Evolutionary conservation across 2,888 invertebrate genomes (phyloP).

Genomic region (Ennomos fuscantarius): DNA sequence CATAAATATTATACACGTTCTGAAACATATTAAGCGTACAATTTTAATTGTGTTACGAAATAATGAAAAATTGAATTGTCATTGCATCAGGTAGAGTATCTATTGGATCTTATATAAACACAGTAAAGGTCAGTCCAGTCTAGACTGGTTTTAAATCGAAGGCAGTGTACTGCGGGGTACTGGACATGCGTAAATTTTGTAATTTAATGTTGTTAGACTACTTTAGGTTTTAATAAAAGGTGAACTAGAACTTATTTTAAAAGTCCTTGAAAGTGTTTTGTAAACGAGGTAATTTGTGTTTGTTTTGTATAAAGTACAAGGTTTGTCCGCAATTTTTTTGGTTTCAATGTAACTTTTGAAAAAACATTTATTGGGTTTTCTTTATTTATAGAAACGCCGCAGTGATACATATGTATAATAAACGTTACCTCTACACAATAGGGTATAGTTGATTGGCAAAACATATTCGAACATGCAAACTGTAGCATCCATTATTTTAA

Average conservation of each 20-base stretch:
- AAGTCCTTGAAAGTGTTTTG: constrained; percentile 14
- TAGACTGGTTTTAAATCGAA: constrained; percentile 27
- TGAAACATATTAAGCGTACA: no score
- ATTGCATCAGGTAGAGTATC: constrained; percentile 50
- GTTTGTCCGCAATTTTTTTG: no score
- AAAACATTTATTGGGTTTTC: no score
- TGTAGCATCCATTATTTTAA: no score
- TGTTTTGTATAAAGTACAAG: neutral
- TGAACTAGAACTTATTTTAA: constrained; percentile 23
- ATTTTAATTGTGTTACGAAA: constrained; percentile 46
- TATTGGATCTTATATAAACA: constrained; percentile 48
- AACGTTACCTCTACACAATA: no score
- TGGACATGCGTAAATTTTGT: constrained; percentile 19
- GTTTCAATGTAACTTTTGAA: neutral
- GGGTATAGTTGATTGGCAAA: no score
- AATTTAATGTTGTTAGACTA: constrained; percentile 19
- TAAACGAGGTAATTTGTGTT: neutral
- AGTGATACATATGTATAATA: no score
- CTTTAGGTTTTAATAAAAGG: constrained; percentile 18
- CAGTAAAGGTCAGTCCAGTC: constrained; percentile 43
- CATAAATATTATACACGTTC: no score
- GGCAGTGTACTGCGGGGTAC: constrained; percentile 1
- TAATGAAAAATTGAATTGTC: constrained; percentile 47
- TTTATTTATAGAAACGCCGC: no score
- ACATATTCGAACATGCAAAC: no score